phyloP scores from a whole-genome alignment of 1,140 invertebrate species.

The Achroia grisella region DNA sequence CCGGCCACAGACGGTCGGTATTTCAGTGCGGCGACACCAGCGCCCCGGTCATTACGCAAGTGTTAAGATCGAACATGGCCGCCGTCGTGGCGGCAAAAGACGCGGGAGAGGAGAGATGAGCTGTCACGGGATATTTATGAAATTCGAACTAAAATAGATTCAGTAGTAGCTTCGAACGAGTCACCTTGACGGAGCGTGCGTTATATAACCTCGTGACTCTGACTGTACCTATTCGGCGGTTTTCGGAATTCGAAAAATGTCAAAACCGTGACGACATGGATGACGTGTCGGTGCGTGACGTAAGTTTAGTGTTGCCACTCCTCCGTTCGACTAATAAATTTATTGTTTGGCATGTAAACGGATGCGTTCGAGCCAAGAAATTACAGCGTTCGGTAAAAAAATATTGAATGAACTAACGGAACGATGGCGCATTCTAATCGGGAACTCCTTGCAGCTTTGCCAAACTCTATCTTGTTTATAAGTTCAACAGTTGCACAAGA shows the following conservation, averaged over 20 bases:
- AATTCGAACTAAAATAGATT: conserved; percentile 69
- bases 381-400: conserved; percentile 70
- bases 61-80: conserved; percentile 43
- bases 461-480: conserved; percentile 60
- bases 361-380: conserved; percentile 73
- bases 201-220: conserved; percentile 55
- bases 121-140: conserved; percentile 71
- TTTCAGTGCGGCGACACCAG: conserved; percentile 39
- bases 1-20: conserved; percentile 14
- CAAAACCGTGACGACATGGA: conserved; percentile 48
- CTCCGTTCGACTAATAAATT: conserved; percentile 69
- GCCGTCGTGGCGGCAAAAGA: conserved; percentile 48
- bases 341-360: conserved; percentile 74
- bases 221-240: conserved; percentile 20
- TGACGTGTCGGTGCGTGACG: conserved; percentile 60
- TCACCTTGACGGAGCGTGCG: conserved; percentile 61
- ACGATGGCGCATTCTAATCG: conserved; percentile 63
- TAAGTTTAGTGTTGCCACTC: conserved; percentile 58
- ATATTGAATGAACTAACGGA: conserved; percentile 68
- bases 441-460: conserved; percentile 46
- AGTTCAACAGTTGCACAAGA: conserved; percentile 49
- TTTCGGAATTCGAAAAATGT: conserved; percentile 48
- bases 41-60: conserved; percentile 58
- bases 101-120: conserved; percentile 64
- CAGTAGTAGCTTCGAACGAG: conserved; percentile 58